Base-by-base conservation (phyloP, 92 coral and sea anemone genomes). In the Chrysogorgia sp. region DNA sequence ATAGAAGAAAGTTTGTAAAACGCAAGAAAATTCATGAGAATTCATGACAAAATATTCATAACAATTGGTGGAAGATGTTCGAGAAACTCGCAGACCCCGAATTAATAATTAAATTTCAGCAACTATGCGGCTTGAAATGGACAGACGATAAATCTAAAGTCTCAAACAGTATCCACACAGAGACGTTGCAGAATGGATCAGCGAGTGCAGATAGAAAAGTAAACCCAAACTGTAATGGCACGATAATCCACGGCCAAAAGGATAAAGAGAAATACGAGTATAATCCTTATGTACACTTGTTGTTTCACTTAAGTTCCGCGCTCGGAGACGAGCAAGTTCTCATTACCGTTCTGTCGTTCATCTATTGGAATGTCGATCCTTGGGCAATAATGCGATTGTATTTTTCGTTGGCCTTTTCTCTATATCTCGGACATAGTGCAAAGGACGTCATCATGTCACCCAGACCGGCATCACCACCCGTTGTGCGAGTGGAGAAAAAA, bases 401-500 rank as follows among this genome's bases (percentile, higher is more conserved):
- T 21, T 64, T 92, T 34, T 59, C 90, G 45, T 90, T 96, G 97
- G 88, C 96, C 10, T 49, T 96, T 10, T 86, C 92, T 20, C 89
- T 96, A 82, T 96, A 96, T 81, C 47, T 88, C 58, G 99, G 99
- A 0, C 99, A 96, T 77, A 58, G 85, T 52, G 91, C 99, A 26
- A 96, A 96, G 67, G 99, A 96, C 71, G 74, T 92, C 1, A 82
- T 96, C 61, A 96, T 89, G 40, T 90, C 96, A 89, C 97, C 99
- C 0, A 69, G 99, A 23, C 99, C 99, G 7, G 89, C 91, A 0
- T 82, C 90, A 37, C 99, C 99, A 9, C 99, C 99, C 0, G 97
- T 96, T 0, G 84, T 96, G 67, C 71, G 89, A 10, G 90, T 91
- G 20, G 99, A 96, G 63, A 91, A 86, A 33, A 90, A 93, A 1